phyloP scores from a whole-genome alignment of 1,140 invertebrate species.

The Caerostris extrusa region DNA sequence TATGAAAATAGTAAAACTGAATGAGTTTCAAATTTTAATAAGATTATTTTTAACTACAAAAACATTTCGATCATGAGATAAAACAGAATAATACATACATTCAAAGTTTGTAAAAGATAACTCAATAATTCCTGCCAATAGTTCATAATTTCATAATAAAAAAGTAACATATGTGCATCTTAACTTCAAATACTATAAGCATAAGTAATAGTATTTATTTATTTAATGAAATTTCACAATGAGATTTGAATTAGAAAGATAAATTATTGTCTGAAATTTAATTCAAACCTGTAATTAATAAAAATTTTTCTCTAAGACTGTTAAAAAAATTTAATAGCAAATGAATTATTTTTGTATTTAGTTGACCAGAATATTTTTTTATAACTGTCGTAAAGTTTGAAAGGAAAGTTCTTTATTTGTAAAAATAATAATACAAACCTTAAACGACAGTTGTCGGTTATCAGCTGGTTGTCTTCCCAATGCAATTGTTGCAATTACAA shows the following conservation, averaged over 20 bases:
- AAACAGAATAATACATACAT: not conserved
- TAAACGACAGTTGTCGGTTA: constrained; percentile 73
- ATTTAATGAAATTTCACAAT: not conserved
- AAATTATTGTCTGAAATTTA: not conserved
- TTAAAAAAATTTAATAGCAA: not conserved
- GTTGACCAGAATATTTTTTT: not conserved
- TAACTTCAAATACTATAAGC: too few relatives aligned
- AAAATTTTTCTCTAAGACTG: not conserved
- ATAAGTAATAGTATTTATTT: too few relatives aligned
- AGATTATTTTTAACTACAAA: not conserved
- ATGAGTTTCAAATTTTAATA: too few relatives aligned
- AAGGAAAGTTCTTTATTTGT: not conserved
- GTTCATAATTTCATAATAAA: not conserved
- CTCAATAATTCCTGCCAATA: too few relatives aligned
- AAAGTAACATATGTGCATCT: too few relatives aligned
- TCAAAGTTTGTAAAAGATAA: not conserved
- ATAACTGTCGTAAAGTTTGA: not conserved
- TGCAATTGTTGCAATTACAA: constrained; percentile 64
- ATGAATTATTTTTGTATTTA: not conserved
- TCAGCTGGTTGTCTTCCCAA: constrained; percentile 78
- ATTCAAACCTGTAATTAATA: not conserved
- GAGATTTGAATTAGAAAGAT: not conserved
- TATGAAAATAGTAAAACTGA: too few relatives aligned
- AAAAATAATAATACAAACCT: constrained; percentile 48
- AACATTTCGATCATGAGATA: not conserved